Conservation (phyloP, 1,140 invertebrate species). For the Anthonomus grandis region DNA sequence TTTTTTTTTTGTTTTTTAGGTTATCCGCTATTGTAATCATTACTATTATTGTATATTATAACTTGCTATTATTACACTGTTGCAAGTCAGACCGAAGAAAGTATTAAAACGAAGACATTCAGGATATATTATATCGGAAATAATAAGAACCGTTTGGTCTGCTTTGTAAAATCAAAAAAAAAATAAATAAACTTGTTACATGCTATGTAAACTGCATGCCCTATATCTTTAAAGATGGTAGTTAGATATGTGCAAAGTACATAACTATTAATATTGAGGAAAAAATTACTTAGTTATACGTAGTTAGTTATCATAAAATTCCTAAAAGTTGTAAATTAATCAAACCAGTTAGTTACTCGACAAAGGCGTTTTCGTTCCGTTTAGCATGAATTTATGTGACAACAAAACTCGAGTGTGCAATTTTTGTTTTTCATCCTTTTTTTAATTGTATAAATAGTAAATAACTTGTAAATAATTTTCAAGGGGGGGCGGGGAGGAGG, state of each 20-base stretch:
- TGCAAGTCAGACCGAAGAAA: conserved; percentile 16
- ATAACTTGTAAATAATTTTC: conserved; percentile 15
- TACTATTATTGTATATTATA: conserved; percentile 28
- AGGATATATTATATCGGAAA: background rate
- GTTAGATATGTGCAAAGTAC: conserved; percentile 45
- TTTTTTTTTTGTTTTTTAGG: conserved; percentile 36
- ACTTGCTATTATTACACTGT: conserved; percentile 16
- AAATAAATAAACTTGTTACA: conserved; percentile 47
- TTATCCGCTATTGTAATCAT: conserved; percentile 41
- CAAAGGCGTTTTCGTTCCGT: too few relatives aligned
- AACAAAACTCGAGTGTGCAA: conserved; percentile 19
- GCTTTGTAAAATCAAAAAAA: conserved; percentile 28
- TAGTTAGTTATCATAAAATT: conserved; percentile 40
- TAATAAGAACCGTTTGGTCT: conserved; percentile 16
- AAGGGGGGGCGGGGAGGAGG: too few relatives aligned
- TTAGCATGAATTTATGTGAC: conserved; percentile 22
- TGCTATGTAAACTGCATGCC: conserved; percentile 46
- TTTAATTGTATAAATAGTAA: conserved; percentile 13
- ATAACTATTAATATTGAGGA: conserved; percentile 36
- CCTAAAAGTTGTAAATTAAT: conserved; percentile 24
- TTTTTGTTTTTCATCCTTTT: conserved; percentile 5
- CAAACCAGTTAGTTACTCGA: too few relatives aligned
- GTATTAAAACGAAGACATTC: background rate
- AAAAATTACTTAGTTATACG: conserved; percentile 35
- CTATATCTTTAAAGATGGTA: conserved; percentile 37